Evolutionary conservation across 1,140 invertebrate species (phyloP).

Genomic region (Drosophila erecta): DNA sequence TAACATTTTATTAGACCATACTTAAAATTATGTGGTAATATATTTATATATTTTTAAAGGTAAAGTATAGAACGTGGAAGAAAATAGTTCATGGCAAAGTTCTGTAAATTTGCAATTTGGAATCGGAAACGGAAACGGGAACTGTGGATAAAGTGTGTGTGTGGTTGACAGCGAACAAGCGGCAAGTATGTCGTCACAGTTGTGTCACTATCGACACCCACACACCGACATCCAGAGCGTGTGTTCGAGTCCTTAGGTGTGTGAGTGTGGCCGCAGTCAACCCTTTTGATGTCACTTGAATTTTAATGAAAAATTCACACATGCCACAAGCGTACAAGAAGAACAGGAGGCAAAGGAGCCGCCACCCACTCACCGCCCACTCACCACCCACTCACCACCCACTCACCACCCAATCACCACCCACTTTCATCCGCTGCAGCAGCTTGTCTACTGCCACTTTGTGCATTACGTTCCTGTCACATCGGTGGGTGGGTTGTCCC

Average conservation of each 20-base stretch:
- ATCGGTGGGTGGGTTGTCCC: constrained; percentile 8
- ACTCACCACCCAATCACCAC: constrained; percentile 1
- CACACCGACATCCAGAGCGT: constrained; percentile 22
- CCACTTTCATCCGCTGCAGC: not conserved
- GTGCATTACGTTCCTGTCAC: constrained; percentile 60
- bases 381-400: not conserved
- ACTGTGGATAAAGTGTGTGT: constrained; percentile 4
- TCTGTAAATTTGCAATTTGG: not conserved
- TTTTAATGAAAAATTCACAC: constrained; percentile 84
- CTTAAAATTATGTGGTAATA: too few relatives aligned
- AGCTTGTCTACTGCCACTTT: constrained; percentile 16
- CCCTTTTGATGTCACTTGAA: constrained; percentile 83
- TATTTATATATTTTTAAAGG: too few relatives aligned
- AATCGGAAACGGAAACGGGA: not conserved
- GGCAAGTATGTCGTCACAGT: constrained; percentile 80
- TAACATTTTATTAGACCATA: too few relatives aligned
- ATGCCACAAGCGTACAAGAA: constrained; percentile 77
- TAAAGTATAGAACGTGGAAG: not conserved
- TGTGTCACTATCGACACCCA: constrained; percentile 79
- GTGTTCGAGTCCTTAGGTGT: constrained; percentile 5
- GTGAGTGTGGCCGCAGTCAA: constrained; percentile 60
- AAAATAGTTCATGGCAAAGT: not conserved
- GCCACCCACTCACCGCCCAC: not conserved
- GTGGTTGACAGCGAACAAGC: constrained; percentile 70
- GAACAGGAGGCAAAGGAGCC: constrained; percentile 34